Base-by-base conservation (phyloP, 2,797 vertebrate genomes). In the Lutjanus campechanus region DNA sequence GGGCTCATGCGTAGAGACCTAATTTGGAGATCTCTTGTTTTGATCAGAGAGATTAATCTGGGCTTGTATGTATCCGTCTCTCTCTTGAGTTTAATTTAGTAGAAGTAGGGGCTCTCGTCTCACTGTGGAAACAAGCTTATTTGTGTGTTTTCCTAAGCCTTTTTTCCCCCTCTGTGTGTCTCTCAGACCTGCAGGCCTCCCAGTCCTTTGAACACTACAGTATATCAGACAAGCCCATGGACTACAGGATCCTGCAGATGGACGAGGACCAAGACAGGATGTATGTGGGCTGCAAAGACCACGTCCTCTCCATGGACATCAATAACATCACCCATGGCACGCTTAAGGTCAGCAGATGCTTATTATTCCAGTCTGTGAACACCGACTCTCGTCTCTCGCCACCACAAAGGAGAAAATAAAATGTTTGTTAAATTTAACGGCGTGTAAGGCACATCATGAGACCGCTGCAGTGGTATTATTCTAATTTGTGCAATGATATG, bases 261-360 rank as follows among this genome's bases (percentile, higher is more conserved):
- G 98, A 99, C 83, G 98, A 99, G 95, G 98, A 99, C 94, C 98
- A 99, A 91, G 98, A 99, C 91, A 95, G 97, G 51, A 97, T 99
- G 93, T 99, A 99, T 0, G 97, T 99, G 92, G 98, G 98, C 92
- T 97, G 97, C 92, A 99, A 99, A 94, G 97, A 99, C 93, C 96
- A 99, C 49, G 96, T 98, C 84, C 93, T 99, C 62, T 99, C 98
- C 64, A 94, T 99, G 96, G 98, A 98, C 94, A 98, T 98, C 93
- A 99, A 99, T 91, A 99, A 99, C 91, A 97, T 99, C 94, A 98
- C 96, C 82, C 96, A 97, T 41, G 96, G 96, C 79, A 95, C 96
- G 22, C 93, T 98, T 25, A 97, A 96, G 94, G 98, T 99, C 94
- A 96, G 96, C 55, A 25, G n/a, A 61, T 72, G 61, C 25, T 81